Evolutionary conservation across 2,113 vertebrate genomes (phyloP).

Genomic region (Pangasianodon gigas): DNA sequence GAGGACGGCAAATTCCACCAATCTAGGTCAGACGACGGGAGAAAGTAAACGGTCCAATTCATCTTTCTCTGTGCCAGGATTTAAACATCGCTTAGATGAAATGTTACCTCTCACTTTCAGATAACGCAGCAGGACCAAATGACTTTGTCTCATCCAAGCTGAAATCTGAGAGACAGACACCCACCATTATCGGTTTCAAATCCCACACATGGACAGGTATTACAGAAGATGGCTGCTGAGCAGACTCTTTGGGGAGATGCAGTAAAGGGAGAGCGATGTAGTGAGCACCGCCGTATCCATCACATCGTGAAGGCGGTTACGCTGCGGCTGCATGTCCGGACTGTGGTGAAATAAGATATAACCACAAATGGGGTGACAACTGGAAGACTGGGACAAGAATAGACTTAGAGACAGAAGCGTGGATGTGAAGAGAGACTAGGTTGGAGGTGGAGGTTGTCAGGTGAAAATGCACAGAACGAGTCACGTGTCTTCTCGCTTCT

Average conservation of each 20-base stretch:
- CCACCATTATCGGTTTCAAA: slow-evolving; percentile 25
- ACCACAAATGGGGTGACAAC: slow-evolving; percentile 22
- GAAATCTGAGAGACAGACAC: slow-evolving; percentile 37
- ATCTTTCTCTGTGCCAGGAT: slow-evolving; percentile 25
- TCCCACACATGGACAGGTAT: slow-evolving; percentile 40
- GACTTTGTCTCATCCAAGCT: slow-evolving; percentile 37
- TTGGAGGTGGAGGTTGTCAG: neutral
- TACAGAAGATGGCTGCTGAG: slow-evolving; percentile 40
- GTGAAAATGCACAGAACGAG: neutral
- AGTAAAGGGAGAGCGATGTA: slow-evolving; percentile 37
- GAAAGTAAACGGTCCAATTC: neutral
- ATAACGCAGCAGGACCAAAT: slow-evolving; percentile 34
- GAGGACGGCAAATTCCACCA: neutral
- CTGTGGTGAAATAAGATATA: slow-evolving; percentile 42
- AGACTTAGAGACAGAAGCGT: slow-evolving; percentile 43
- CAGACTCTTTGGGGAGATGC: slow-evolving; percentile 40
- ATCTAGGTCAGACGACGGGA: slow-evolving; percentile 16
- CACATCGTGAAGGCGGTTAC: slow-evolving; percentile 15
- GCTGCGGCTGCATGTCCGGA: slow-evolving; percentile 21
- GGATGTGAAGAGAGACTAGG: neutral
- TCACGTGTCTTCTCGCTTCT: neutral
- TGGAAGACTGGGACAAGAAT: neutral
- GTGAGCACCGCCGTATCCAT: slow-evolving; percentile 12
- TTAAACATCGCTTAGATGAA: slow-evolving; percentile 22
- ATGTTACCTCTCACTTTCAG: slow-evolving; percentile 36